Base-by-base conservation (phyloP, 2,113 vertebrate genomes). In the Psittacus erithacus region DNA sequence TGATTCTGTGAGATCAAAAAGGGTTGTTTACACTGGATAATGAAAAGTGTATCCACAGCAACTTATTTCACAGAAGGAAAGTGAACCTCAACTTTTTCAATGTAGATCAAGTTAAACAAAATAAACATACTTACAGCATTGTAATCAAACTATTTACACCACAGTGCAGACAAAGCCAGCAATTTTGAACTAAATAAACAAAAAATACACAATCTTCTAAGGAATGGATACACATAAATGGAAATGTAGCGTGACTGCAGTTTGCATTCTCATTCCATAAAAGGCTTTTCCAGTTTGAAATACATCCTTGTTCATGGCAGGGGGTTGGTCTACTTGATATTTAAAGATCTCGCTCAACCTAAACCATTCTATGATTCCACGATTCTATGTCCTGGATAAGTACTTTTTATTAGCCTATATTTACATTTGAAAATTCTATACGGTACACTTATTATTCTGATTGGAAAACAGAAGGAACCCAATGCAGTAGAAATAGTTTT, bases 321-420 rank as follows among this genome's bases (percentile, higher is more conserved):
- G 8, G 28, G 8, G 1, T 41, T 57, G 31, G 19, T 55, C 24
- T 31, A 28, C 9, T 28, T 59, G 18, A 41, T 68, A 14, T 71
- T 82, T 67, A 57, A 65, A 85, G 7, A 47, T 9, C 17, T 4
- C 18, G 79, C 63, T n/a, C 27, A 53, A 63, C 7, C 6, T 15
- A 90, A 86, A 71, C 17, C 9, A 5, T 38, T 52, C 38, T 38
- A 5, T n/a, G 16, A 63, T 44, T 82, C 28, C 41, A 9, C 13
- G 2, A 55, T 57, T 35, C 33, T 41, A 25, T 29, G 74, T 74
- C 95, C 64, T 82, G 22, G 10, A 75, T 97, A 76, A 96, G 89
- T 96, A 94, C 49, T 35, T 94, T 91, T 89, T 87, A 44, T 86
- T 67, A 49, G 52, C 19, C 7, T 91, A 8, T 67, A 44, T 62